A percentile compares a stretch with the other conserved stretches of the same genome.
Conservation (phyloP, 2,888 invertebrate species). For the Epicampocera succincta region DNA sequence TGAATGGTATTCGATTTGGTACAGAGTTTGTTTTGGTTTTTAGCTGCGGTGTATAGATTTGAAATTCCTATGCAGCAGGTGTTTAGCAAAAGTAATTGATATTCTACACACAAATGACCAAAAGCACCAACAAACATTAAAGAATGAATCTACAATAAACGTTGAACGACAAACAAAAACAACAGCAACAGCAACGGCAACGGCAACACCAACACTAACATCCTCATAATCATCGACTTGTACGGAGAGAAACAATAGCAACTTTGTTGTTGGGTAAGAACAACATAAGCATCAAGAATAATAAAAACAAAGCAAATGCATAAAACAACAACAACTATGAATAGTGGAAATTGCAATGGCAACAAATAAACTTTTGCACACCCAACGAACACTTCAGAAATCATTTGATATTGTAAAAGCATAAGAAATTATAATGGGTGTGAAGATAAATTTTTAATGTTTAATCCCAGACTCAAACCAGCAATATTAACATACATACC, state of each 20-base stretch:
- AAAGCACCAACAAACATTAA: constrained; percentile 59
- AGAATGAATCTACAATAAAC: constrained; percentile 29
- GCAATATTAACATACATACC: no score
- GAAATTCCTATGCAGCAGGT: constrained; percentile 81
- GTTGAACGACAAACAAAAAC: constrained; percentile 40
- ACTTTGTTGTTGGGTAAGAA: constrained; percentile 43
- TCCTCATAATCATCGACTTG: constrained; percentile 52
- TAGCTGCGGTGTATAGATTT: constrained; percentile 59
- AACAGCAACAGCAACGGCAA: constrained; percentile 26
- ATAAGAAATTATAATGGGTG: no score
- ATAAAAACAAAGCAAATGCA: constrained; percentile 16
- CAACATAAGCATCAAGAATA: constrained; percentile 21
- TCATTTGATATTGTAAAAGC: no score
- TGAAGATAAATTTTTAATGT: no score
- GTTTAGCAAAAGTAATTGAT: constrained; percentile 82
- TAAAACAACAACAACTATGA: constrained; percentile 32
- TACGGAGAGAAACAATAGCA: constrained; percentile 39
- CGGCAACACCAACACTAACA: constrained; percentile 39
- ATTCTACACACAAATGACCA: constrained; percentile 79
- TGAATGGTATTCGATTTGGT: constrained; percentile 40
- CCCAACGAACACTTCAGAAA: no score
- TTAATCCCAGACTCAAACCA: no score
- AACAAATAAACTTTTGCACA: constrained; percentile 13
- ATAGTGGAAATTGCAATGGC: constrained; percentile 6
- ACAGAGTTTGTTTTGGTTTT: constrained; percentile 45